Base-by-base conservation (phyloP, 1,140 invertebrate species). In the Drosophila ficusphila region DNA sequence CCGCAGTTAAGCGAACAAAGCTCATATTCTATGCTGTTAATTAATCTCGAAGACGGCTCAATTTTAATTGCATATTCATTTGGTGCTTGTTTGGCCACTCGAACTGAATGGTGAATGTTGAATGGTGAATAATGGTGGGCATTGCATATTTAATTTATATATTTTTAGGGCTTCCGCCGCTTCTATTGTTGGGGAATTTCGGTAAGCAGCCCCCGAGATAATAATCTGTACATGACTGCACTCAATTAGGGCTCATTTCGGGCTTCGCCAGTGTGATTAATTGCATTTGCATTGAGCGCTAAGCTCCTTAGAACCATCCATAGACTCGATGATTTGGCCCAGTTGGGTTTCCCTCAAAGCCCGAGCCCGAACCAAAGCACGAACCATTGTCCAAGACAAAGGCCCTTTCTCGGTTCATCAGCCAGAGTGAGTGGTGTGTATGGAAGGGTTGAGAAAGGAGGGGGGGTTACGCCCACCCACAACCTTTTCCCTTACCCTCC, bases 241-340 rank as follows among this genome's bases (percentile, higher is more conserved):
- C 79, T 69, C 81, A 81, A 81, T 81, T 83, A 70, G 38, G 27
- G 38, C 54, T 58, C 29, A 64, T 64, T 64, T 44, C 3, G 29
- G 6, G 34, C 38, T 58, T 38, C 39, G 2, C 42, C 11, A 39
- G 19, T 65, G 62, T 67, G 62, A 83, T 83, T 85, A 82, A 82
- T 82, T 76, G 81, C 81, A 78, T 83, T 82, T 78, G 76, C 79
- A 82, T 82, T 69, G 67, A 46, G 47, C 38, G 65, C 14, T 18
- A 16, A 34, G 21, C 41, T 21, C 54, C 27, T 18, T n/a, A n/a
- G 36, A 23, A 25, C 19, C 31, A 14, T 36, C 19, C 8, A 25
- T 11, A 8, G 11, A 5, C 8, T 11, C 2, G 27, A n/a, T n/a
- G 53, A 5, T 16, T 16, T 27, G 53, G 65, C 44, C 25, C 69